Evolutionary conservation across 2,888 invertebrate species (phyloP).

Genomic region (Odiellus spinosus): DNA sequence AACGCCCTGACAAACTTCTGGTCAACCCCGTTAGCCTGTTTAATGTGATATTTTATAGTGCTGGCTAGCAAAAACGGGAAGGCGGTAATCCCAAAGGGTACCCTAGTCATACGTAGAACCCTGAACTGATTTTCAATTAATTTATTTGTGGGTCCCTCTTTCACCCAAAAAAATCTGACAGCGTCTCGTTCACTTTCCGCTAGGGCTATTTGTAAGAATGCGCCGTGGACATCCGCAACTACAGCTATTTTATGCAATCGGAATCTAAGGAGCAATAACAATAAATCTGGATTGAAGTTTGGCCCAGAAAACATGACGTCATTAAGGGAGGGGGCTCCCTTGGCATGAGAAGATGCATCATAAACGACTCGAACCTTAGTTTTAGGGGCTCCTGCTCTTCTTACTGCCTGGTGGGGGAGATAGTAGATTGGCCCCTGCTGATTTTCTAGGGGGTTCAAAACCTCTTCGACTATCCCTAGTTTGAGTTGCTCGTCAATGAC

Average conservation of each 20-base stretch:
- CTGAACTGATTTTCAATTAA: no score
- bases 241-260: conserved; percentile 12
- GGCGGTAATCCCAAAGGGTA: no score
- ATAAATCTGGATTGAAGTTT: conserved; percentile 3
- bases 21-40: no score
- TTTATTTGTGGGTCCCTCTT: no score
- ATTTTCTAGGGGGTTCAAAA: neutral
- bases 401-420: conserved; percentile 6
- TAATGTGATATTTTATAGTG: no score
- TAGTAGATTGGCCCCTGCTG: conserved; percentile 1
- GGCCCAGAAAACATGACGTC: conserved; percentile 3
- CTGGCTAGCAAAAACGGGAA: no score
- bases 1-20: no score
- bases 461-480: no score
- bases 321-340: conserved; percentile 4
- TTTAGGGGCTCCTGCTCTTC: neutral
- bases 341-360: conserved; percentile 6
- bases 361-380: conserved; percentile 6
- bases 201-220: conserved; percentile 4
- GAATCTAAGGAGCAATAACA: neutral
- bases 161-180: conserved; percentile 1
- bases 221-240: conserved; percentile 5
- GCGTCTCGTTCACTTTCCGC: conserved; percentile 2
- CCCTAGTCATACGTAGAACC: no score
- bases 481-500: no score